Conservation (phyloP, 2,797 vertebrate genomes). For the Anguilla obscura region DNA sequence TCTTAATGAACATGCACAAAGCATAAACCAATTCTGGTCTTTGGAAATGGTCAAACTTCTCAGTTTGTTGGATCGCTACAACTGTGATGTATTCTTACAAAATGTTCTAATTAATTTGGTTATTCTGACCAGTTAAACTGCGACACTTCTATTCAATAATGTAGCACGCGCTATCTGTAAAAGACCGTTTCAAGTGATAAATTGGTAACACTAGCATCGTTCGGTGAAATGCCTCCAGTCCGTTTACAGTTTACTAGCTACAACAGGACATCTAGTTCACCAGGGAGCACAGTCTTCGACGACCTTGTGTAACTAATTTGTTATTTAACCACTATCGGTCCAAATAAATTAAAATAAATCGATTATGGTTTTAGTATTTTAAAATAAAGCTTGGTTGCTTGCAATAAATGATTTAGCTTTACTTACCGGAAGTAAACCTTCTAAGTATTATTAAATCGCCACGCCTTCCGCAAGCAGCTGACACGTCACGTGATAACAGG, state of each 20-base stretch:
- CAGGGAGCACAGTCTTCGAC: neutral
- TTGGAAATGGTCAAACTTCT: neutral
- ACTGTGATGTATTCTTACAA: neutral
- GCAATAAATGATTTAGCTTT: neutral
- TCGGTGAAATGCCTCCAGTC: neutral
- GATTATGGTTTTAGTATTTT: neutral
- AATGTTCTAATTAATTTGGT: neutral
- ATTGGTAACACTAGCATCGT: neutral
- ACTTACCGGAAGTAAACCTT: conserved; percentile 12
- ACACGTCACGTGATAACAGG: neutral
- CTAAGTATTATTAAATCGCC: neutral
- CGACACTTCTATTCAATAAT: neutral
- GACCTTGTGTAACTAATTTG: neutral
- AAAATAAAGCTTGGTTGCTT: neutral
- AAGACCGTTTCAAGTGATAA: neutral
- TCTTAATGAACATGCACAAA: neutral
- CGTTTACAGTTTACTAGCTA: neutral
- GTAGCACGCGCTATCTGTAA: neutral
- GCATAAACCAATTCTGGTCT: neutral
- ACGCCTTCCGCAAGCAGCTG: conserved; percentile 7
- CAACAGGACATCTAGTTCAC: neutral
- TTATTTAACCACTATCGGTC: neutral
- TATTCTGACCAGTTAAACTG: neutral
- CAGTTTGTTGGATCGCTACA: neutral
- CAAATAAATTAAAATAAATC: neutral